These are phyloP conservation scores for Pachycephala philippinensis DNA, from an alignment of 2,113 vertebrate species.

Conservation along the genomic window DNA sequence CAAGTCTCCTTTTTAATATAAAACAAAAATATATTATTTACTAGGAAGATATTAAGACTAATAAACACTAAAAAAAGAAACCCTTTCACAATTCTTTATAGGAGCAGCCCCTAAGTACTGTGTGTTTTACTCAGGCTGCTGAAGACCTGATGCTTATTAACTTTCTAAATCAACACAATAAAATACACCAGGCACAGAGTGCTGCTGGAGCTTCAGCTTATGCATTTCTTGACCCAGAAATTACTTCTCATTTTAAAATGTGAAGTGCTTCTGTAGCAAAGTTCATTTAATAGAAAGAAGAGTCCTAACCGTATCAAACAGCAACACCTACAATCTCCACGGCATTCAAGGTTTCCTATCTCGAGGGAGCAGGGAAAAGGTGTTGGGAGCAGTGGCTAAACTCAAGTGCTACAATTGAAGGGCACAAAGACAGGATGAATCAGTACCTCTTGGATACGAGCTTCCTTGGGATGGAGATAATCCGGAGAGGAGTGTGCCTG, in stretches of 20 bases:
- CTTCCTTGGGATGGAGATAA: constrained; percentile 17
- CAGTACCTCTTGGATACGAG: constrained; percentile 26
- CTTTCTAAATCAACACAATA: not conserved
- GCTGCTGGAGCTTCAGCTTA: not conserved
- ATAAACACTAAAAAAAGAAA: not conserved
- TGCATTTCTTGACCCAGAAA: not conserved
- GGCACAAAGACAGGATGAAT: not conserved
- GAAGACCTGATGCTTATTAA: not conserved
- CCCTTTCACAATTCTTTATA: not conserved
- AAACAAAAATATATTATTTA: not conserved
- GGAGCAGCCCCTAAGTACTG: not conserved
- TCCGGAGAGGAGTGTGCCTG: not conserved
- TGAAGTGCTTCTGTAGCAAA: not conserved
- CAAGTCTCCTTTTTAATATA: not conserved
- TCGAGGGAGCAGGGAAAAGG: not conserved
- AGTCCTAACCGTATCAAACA: not conserved
- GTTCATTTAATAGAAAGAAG: not conserved
- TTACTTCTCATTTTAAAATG: not conserved
- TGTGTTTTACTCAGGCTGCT: not conserved
- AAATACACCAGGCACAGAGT: not conserved
- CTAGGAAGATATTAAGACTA: not conserved
- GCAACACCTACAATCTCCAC: not conserved
- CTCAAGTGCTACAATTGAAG: not conserved
- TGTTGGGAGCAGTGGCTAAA: not conserved
- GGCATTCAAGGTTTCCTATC: not conserved